phyloP scores from a whole-genome alignment of 2,797 vertebrate species.

The Poecilia picta region DNA sequence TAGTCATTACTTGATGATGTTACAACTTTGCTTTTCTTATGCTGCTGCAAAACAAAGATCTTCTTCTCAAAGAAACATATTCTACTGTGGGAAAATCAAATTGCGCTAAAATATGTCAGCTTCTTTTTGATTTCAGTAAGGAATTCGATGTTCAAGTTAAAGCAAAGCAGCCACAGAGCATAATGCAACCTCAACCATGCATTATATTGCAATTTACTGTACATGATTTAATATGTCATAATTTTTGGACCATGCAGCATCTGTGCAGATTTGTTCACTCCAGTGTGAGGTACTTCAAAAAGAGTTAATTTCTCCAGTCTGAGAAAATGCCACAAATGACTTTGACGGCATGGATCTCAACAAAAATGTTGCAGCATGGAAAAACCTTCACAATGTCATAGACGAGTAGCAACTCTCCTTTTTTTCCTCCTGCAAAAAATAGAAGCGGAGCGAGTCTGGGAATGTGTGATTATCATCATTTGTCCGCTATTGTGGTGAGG shows the following conservation, averaged over 20 bases:
- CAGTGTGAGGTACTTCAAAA: neutral
- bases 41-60: neutral
- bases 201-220: neutral
- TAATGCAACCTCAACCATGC: neutral
- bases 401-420: neutral
- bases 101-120: neutral
- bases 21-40: neutral
- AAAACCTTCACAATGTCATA: neutral
- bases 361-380: too few relatives aligned
- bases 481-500: slow-evolving; percentile 64
- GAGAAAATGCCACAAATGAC: neutral
- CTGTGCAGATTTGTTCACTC: neutral
- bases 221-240: neutral
- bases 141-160: neutral
- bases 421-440: neutral
- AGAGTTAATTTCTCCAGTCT: neutral
- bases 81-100: neutral
- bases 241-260: neutral
- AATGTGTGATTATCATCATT: slow-evolving; percentile 53
- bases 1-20: neutral
- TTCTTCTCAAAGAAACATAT: neutral
- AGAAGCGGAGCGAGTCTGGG: slow-evolving; percentile 11
- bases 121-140: neutral
- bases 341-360: too few relatives aligned
- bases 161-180: neutral